Evolutionary conservation across 1,140 invertebrate genomes (phyloP).

Genomic region (Bombus waltoni): DNA sequence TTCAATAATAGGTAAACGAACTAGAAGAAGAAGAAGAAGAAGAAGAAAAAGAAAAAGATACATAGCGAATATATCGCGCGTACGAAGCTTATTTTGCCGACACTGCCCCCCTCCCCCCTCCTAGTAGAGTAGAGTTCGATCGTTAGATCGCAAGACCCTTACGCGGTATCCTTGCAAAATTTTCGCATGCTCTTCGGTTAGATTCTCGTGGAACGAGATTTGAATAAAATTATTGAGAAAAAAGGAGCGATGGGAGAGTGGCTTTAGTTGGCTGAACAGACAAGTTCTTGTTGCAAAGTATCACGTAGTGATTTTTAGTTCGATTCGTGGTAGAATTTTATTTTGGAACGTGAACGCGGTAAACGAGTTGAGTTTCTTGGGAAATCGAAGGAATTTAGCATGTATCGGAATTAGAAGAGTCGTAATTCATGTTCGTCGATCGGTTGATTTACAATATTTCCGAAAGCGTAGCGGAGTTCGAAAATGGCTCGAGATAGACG

Average conservation of each 20-base stretch:
- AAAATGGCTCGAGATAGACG: neutral
- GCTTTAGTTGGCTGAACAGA: neutral
- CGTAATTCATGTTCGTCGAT: too few species aligned
- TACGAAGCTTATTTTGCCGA: neutral
- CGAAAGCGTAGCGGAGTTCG: neutral
- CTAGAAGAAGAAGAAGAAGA: neutral
- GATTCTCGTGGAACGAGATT: neutral
- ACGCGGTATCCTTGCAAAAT: neutral
- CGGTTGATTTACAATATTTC: too few species aligned
- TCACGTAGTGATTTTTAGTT: neutral
- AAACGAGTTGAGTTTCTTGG: neutral
- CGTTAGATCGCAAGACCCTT: neutral
- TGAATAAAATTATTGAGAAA: too few species aligned
- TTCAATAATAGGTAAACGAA: constrained; percentile 79
- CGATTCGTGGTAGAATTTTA: neutral
- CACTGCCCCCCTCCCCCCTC: neutral
- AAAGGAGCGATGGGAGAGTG: too few species aligned
- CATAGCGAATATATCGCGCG: neutral
- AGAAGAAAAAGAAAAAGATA: neutral
- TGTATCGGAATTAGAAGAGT: neutral
- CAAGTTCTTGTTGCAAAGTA: neutral
- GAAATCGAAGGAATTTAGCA: too few species aligned
- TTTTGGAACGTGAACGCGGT: neutral
- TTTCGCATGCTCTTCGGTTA: neutral
- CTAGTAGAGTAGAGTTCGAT: neutral